These are phyloP conservation scores for Mormyrops attenuatus DNA, from an alignment of 2,797 vertebrate genomes.

Conservation along the genomic window DNA sequence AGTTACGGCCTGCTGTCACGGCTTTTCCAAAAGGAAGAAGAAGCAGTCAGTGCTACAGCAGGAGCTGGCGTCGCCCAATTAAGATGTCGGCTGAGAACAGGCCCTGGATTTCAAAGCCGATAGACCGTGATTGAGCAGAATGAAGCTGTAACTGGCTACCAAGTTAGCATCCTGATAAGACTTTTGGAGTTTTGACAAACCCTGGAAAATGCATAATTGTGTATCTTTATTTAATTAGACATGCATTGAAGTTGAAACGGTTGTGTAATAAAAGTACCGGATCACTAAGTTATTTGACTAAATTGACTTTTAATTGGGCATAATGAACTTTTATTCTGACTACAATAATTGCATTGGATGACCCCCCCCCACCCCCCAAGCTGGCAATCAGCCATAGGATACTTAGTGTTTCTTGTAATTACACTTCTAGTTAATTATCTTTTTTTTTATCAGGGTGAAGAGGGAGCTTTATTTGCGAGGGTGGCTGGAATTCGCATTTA, in stretches of 20 bases:
- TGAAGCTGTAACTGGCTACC: background rate
- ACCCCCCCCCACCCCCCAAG: constrained; percentile 54
- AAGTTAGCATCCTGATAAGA: background rate
- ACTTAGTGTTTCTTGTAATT: constrained; percentile 54
- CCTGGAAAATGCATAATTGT: constrained; percentile 33
- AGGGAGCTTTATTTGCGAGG: constrained; percentile 38
- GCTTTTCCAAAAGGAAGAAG: background rate
- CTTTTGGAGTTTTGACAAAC: background rate
- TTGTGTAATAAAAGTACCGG: constrained; percentile 52
- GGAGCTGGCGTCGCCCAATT: background rate
- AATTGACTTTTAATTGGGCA: constrained; percentile 64
- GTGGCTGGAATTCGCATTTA: constrained; percentile 34
- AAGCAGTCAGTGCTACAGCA: background rate
- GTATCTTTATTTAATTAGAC: constrained; percentile 53
- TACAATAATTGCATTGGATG: constrained; percentile 62
- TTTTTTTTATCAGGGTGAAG: constrained; percentile 47
- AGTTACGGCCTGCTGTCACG: background rate
- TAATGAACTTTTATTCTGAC: constrained; percentile 58
- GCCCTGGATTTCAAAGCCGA: background rate
- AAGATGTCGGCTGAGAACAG: background rate
- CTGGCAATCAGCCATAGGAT: constrained; percentile 49
- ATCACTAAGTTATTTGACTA: constrained; percentile 59
- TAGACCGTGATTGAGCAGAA: background rate
- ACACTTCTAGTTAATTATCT: constrained; percentile 59
- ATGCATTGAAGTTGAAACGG: constrained; percentile 26